Evolutionary conservation across 1,140 invertebrate genomes (phyloP).

Genomic region (Branchinecta lynchi): DNA sequence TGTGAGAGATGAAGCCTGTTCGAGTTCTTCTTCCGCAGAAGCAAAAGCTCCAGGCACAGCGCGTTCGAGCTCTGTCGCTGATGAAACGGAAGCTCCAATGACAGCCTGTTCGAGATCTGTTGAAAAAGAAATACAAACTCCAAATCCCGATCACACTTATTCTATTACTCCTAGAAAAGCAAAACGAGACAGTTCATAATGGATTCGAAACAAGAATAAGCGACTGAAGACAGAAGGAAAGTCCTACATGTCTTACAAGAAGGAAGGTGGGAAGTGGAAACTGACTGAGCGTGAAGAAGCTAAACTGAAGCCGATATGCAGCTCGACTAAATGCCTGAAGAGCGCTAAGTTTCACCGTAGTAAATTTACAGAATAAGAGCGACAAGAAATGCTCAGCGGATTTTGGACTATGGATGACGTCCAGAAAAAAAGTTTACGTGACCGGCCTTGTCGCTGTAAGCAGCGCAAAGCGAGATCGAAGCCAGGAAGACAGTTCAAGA

Average conservation of each 20-base stretch:
- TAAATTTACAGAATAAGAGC: not conserved
- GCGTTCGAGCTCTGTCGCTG: not conserved
- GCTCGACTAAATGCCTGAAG: not conserved
- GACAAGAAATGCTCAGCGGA: constrained; percentile 5
- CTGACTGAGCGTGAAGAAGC: constrained; percentile 1
- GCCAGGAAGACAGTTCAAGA: constrained; percentile 5
- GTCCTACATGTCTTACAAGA: constrained; percentile 1
- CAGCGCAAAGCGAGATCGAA: constrained; percentile 5
- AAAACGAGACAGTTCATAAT: not conserved
- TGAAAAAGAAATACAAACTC: constrained; percentile 2
- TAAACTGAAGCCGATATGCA: constrained; percentile 9
- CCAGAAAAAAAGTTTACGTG: constrained; percentile 1
- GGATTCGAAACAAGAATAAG: constrained; percentile 9
- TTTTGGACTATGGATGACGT: not conserved
- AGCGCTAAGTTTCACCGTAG: not conserved
- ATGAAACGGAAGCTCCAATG: not conserved
- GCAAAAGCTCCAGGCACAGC: no score
- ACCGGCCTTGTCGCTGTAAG: constrained; percentile 4
- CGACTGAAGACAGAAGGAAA: not conserved
- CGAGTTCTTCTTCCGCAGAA: no score
- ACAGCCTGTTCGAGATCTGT: not conserved
- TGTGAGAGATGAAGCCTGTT: no score
- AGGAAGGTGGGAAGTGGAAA: not conserved
- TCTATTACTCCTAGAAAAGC: constrained; percentile 1
- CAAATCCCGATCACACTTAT: constrained; percentile 6